phyloP scores from a whole-genome alignment of 2,797 vertebrate species.

The Sebastiscus tertius region DNA sequence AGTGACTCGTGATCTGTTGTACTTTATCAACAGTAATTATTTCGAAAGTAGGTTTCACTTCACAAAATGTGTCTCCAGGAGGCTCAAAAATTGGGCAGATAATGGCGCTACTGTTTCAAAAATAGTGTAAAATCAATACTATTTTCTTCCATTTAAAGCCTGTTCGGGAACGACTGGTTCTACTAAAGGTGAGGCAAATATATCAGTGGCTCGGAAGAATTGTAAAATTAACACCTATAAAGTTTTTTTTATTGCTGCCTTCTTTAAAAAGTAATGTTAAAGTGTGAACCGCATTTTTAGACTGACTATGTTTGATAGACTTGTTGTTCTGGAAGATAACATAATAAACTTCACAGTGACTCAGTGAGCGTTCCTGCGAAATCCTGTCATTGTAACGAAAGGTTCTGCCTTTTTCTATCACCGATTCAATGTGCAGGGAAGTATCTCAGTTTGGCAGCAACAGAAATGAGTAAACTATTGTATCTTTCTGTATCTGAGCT shows the following conservation, averaged over 20 bases:
- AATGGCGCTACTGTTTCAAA: not conserved
- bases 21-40: not conserved
- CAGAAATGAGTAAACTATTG: not conserved
- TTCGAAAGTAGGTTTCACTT: not conserved
- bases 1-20: not conserved
- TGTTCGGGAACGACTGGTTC: not conserved
- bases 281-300: not conserved
- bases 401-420: not conserved
- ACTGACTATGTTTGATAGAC: not conserved
- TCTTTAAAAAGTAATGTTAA: not conserved
- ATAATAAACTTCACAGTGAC: not conserved
- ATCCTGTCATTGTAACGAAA: not conserved
- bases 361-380: not conserved
- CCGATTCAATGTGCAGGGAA: not conserved
- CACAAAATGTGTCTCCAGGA: not conserved
- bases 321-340: not conserved
- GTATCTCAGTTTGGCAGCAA: not conserved
- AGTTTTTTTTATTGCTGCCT: not conserved
- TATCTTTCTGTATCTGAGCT: not conserved
- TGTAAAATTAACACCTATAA: not conserved
- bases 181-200: not conserved
- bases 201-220: not conserved
- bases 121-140: slow-evolving; percentile 11
- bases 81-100: not conserved
- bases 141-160: slow-evolving; percentile 6